Evolutionary conservation across 64 coral and sea anemone genomes (phyloP).

Genomic region (Montipora cactus): DNA sequence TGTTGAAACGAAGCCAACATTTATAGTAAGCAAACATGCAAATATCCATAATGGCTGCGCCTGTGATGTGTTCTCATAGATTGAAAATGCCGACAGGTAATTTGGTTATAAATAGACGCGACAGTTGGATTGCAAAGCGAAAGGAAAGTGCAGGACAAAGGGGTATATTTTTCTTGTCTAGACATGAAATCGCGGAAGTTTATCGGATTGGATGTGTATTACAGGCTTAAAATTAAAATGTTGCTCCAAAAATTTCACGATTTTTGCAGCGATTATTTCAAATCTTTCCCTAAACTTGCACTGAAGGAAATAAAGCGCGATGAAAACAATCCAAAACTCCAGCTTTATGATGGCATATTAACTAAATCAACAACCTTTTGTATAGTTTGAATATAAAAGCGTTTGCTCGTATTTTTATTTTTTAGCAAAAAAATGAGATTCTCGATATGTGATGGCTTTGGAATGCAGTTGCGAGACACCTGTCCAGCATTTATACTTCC

Average conservation of each 20-base stretch:
- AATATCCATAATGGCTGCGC: conserved; percentile 8
- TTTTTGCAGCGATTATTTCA: not conserved
- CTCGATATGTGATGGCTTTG: not conserved
- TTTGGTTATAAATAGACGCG: not conserved
- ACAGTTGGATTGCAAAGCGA: not conserved
- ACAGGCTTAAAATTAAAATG: no score
- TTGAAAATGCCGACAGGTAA: conserved; percentile 8
- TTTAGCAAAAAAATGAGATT: not conserved
- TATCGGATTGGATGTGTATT: not conserved
- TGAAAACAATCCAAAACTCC: no score
- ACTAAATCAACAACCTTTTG: not conserved
- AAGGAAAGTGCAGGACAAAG: not conserved
- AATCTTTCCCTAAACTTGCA: not conserved
- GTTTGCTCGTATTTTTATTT: not conserved
- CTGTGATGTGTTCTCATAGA: no score
- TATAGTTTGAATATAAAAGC: not conserved
- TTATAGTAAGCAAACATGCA: not conserved
- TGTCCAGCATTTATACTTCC: conserved; percentile 2
- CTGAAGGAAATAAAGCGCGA: no score
- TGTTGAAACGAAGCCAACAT: conserved; percentile 32
- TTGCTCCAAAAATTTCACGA: not conserved
- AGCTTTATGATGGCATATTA: no score
- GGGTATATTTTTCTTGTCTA: not conserved
- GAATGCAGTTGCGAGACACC: conserved; percentile 14
- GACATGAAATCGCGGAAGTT: not conserved